Conservation (phyloP, 2,888 invertebrate genomes). For the Drosophila dives region DNA sequence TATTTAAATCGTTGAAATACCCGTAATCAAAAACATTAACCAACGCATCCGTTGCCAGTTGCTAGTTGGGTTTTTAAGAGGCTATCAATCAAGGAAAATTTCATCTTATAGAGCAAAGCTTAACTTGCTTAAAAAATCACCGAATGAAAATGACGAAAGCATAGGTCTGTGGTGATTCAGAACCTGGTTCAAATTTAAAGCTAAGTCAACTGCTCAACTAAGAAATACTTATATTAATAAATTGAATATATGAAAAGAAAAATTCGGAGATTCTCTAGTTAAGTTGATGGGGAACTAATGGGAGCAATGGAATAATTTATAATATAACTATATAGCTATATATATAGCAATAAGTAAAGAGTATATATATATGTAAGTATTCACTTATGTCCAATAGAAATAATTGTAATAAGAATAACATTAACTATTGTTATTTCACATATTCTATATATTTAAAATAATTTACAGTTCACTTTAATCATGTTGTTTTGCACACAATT, state of each 20-base stretch:
- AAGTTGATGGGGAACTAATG: neutral
- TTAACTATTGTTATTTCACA: neutral
- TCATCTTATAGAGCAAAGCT: conserved; percentile 14
- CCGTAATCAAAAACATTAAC: conserved; percentile 22
- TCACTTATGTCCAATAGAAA: neutral
- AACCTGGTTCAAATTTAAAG: conserved; percentile 13
- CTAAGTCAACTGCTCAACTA: conserved; percentile 19
- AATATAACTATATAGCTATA: no score
- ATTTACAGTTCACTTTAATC: neutral
- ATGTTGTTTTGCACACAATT: no score
- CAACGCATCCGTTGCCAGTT: conserved; percentile 14
- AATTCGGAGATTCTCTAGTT: neutral
- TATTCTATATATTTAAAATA: neutral
- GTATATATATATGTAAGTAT: neutral
- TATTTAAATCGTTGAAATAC: conserved; percentile 22
- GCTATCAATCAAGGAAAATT: conserved; percentile 50
- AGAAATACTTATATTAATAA: conserved; percentile 12
- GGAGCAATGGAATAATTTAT: neutral
- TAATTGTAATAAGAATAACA: neutral
- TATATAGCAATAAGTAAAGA: neutral
- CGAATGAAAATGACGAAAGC: conserved; percentile 57
- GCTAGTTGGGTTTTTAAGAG: conserved; percentile 1
- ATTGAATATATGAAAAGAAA: neutral
- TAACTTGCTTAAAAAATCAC: conserved; percentile 70
- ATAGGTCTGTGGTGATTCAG: conserved; percentile 14